These are phyloP conservation scores for Corydoras sp. DNA, from an alignment of 2,113 vertebrate genomes.

Conservation along the genomic window DNA sequence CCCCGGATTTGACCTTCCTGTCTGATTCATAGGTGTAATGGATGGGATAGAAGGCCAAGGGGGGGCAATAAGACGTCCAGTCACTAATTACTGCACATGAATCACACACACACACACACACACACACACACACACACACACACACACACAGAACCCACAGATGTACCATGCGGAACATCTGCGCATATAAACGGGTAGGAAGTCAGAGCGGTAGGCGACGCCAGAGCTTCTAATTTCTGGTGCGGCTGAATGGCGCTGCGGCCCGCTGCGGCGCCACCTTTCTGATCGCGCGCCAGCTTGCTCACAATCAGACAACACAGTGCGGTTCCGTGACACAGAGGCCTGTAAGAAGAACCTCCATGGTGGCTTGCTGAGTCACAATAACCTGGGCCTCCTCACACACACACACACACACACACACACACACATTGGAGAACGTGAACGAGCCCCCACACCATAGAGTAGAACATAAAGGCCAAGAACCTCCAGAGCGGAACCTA, in stretches of 20 bases:
- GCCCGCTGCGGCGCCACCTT: constrained; percentile 2
- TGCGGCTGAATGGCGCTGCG: constrained; percentile 28
- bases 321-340: constrained; percentile 24
- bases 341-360: neutral
- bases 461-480: too few relatives aligned
- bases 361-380: neutral
- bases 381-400: constrained; percentile 19
- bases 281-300: constrained; percentile 35
- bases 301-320: constrained; percentile 18
- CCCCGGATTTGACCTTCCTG: too few relatives aligned
- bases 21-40: too few relatives aligned
- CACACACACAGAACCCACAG: neutral
- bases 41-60: too few relatives aligned
- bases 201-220: constrained; percentile 21
- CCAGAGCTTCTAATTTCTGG: constrained; percentile 26
- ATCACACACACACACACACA: constrained; percentile 28
- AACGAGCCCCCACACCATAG: too few relatives aligned
- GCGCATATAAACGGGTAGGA: constrained; percentile 38
- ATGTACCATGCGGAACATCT: constrained; percentile 5
- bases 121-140: constrained; percentile 19
- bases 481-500: too few relatives aligned
- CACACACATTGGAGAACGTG: too few relatives aligned
- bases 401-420: constrained; percentile 21
- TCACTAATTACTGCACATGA: constrained; percentile 12
- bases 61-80: too few relatives aligned